phyloP scores from a whole-genome alignment of 2,888 invertebrate genomes.

The Therioaphis trifolii region DNA sequence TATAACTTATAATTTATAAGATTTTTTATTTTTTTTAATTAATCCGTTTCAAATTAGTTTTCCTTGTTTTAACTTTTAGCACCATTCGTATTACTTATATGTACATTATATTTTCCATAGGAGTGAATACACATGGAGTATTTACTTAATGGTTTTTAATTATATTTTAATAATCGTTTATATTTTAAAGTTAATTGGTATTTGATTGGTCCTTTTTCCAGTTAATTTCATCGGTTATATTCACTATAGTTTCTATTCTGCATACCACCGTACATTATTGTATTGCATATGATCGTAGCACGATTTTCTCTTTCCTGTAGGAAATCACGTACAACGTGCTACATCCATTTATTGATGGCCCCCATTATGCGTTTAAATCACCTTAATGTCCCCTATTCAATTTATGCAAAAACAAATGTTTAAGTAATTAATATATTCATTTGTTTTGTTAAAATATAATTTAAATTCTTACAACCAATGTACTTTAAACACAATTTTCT shows the following conservation, averaged over 20 bases:
- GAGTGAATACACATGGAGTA: not conserved
- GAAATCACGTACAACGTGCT: constrained; percentile 62
- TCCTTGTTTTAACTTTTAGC: not conserved
- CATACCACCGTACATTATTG: constrained; percentile 37
- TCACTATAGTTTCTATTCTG: constrained; percentile 48
- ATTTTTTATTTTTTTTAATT: no score
- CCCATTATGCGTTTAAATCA: constrained; percentile 40
- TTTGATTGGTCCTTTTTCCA: constrained; percentile 4
- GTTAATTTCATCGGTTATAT: constrained; percentile 25
- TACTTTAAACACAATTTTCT: not conserved
- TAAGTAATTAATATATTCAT: not conserved
- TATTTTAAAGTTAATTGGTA: constrained; percentile 18
- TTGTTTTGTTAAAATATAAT: not conserved
- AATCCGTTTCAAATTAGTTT: no score
- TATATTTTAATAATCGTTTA: no score
- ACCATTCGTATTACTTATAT: no score
- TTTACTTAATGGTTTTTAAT: constrained; percentile 9
- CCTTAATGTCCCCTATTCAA: constrained; percentile 12
- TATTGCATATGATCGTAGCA: constrained; percentile 40
- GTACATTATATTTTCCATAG: no score
- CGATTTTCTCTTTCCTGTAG: constrained; percentile 63
- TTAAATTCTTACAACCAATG: not conserved
- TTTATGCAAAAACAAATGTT: not conserved
- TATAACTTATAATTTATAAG: no score
- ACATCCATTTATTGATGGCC: constrained; percentile 54